phyloP scores from a whole-genome alignment of 2,113 vertebrate species.

The Melierax canorus region DNA sequence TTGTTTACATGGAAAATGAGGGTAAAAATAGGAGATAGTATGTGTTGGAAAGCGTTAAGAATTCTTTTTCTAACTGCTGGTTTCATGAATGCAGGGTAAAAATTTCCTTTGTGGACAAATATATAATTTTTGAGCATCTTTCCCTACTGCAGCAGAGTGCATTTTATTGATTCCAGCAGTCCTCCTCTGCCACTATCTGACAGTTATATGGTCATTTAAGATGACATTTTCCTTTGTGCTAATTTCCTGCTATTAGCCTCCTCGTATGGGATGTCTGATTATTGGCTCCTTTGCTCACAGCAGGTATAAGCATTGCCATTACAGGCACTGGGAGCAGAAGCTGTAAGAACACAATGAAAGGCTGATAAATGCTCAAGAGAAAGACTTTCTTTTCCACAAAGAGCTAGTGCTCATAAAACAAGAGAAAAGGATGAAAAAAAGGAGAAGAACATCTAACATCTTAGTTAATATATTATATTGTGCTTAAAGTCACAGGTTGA shows the following conservation, averaged over 20 bases:
- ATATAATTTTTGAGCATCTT: background rate
- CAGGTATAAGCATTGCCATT: background rate
- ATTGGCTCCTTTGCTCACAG: background rate
- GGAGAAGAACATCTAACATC: background rate
- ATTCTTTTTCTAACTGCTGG: background rate
- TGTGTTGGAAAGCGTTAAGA: background rate
- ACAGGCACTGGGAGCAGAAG: background rate
- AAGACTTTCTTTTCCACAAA: background rate
- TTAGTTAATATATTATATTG: background rate
- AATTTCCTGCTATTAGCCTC: constrained; percentile 10
- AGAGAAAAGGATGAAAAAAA: background rate
- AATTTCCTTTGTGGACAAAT: background rate
- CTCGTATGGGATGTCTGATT: background rate
- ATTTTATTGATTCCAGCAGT: background rate
- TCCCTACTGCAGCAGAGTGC: background rate
- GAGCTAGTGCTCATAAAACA: background rate
- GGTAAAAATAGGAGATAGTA: background rate
- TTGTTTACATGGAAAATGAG: background rate
- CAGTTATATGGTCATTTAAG: background rate
- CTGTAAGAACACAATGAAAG: background rate
- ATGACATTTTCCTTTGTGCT: background rate
- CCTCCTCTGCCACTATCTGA: background rate
- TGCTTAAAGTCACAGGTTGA: background rate
- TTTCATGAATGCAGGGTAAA: background rate
- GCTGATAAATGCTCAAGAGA: background rate